Base-by-base conservation (phyloP, 2,888 invertebrate species). In the Cryptocephalus moraei region DNA sequence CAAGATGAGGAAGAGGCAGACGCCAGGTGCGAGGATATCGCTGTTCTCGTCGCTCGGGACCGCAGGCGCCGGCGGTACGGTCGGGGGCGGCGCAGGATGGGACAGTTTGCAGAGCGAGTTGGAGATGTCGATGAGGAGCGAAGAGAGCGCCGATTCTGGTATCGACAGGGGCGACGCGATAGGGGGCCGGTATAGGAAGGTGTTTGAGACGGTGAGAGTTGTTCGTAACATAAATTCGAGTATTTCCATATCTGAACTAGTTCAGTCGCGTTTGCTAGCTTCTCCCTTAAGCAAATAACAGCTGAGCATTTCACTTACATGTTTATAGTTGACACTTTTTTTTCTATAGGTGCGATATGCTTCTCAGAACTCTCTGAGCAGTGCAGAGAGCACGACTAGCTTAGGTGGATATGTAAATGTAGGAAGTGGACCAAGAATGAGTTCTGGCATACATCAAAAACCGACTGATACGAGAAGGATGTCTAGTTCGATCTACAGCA, bases 51-150 rank as follows among this genome's bases (percentile, higher is more conserved):
- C 77, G 3, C 63, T 77, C 50, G 80, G 80, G 44, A 78, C 79
- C 11, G 12, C n/a, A 4, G 8, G 10, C 14, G 78, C 79, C 8
- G 50, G 49, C 32, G 80, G 80, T 45, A 78, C 79, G 11, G 12
- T 2, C 6, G 14, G 10, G 11, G 78, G 79, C 38, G 53, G 47
- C 8, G 49, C 47, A 32, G 67, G 65, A 0, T 70, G 61, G 43
- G 91, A 94, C 65, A 93, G 91, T 32, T 75, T 96, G 57, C 93
- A 94, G 46, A 85, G 87, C 14, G 96, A 97, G 74, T 78, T 96
- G 65, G 94, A 95, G 73, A 85, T 85, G 55, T 91, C 91, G 32
- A 76, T 88, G 59, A 86, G 82, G 71, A 90, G 89, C 1, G 89
- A 90, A 69, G 77, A 86, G 63, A 76, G 88, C 64, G 75, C 86